phyloP scores from a whole-genome alignment of 2,888 invertebrate genomes.

The Morinoia aosen region DNA sequence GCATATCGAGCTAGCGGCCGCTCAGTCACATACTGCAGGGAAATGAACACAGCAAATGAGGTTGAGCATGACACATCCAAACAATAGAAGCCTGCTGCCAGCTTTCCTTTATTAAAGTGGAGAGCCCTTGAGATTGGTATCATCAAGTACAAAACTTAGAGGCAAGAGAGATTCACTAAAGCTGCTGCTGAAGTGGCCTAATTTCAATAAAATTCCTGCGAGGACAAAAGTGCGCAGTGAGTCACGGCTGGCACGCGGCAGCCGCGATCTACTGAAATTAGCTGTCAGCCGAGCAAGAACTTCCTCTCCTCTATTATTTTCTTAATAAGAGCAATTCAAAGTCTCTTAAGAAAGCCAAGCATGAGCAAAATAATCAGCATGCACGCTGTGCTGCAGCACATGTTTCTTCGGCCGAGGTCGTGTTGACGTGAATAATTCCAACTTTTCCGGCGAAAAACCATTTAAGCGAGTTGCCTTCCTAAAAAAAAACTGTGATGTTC shows the following conservation, averaged over 20 bases:
- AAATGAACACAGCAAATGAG: constrained; percentile 3
- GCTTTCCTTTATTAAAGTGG: constrained; percentile 5
- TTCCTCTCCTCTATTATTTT: not conserved
- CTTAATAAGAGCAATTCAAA: constrained; percentile 29
- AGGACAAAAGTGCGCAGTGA: constrained; percentile 6
- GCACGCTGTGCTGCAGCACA: not conserved
- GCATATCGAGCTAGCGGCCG: not conserved
- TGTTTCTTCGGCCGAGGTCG: not conserved
- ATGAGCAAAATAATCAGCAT: constrained; percentile 4
- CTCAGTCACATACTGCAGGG: not conserved
- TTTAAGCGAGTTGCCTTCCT: not conserved
- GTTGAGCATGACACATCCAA: not conserved
- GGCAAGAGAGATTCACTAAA: constrained; percentile 14
- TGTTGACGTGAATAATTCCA: not conserved
- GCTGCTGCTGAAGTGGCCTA: not conserved
- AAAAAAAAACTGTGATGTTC: not conserved
- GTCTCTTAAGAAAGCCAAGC: constrained; percentile 10
- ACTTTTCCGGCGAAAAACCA: not conserved
- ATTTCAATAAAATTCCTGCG: constrained; percentile 14
- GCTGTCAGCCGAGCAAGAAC: constrained; percentile 25
- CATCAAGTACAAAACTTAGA: constrained; percentile 22
- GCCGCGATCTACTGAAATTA: constrained; percentile 29
- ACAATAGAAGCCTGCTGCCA: not conserved
- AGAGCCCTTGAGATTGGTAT: not conserved
- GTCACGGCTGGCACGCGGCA: constrained; percentile 1